Percentiles rank a stretch among this genome's conserved stretches.
phyloP scores from a whole-genome alignment of 2,888 invertebrate genomes.

The Caenorhabditis uteleia region DNA sequence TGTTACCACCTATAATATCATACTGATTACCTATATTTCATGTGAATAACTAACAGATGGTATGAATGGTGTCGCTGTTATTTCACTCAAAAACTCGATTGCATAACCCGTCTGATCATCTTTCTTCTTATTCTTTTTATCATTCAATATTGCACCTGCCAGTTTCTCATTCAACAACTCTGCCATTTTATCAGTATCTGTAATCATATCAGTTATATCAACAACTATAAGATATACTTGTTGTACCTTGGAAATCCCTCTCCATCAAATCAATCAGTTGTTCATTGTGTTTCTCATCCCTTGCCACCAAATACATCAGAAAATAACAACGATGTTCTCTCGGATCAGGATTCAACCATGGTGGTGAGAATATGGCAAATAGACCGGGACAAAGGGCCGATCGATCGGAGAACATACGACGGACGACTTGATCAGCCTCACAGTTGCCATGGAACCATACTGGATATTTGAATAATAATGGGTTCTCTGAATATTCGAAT shows the following conservation, averaged over 20 bases:
- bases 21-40: background rate
- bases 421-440: conserved; percentile 37
- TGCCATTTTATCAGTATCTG: background rate
- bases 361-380: conserved; percentile 50
- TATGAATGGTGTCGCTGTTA: background rate
- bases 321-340: conserved; percentile 45
- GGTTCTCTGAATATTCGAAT: conserved; percentile 29
- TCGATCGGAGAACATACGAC: conserved; percentile 30
- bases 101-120: background rate
- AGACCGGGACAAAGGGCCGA: conserved; percentile 31
- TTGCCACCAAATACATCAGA: conserved; percentile 34
- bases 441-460: conserved; percentile 48
- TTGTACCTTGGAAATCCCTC: conserved; percentile 4
- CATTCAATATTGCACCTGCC: background rate
- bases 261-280: conserved; percentile 14
- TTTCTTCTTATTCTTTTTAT: background rate
- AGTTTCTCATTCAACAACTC: background rate
- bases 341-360: conserved; percentile 44
- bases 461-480: conserved; percentile 35
- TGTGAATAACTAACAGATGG: background rate
- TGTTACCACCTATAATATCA: conserved; percentile 17
- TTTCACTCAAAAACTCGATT: conserved; percentile 1
- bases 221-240: background rate
- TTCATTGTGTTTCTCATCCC: conserved; percentile 17
- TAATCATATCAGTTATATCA: background rate